Base-by-base conservation (phyloP, 2,797 vertebrate species). In the Pagetopsis macropterus region DNA sequence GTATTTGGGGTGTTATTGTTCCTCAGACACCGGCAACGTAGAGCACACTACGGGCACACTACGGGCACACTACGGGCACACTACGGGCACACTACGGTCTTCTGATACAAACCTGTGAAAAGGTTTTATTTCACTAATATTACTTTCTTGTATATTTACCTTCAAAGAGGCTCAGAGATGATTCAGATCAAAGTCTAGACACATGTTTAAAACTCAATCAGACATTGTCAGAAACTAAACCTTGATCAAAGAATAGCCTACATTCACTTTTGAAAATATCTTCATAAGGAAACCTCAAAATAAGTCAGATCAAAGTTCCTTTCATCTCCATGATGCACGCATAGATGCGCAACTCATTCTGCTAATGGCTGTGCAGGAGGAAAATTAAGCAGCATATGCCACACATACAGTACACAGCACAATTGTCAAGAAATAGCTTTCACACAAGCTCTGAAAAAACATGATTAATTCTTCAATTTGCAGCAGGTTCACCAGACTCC, bases 281-380 rank as follows among this genome's bases (percentile, higher is more conserved):
- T 84, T 86, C 81, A 86, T 46, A 71, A 79, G 78, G 69, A 70
- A 85, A 82, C 76, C 84, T 88, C 79, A 82, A 80, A 90, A 89
- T 89, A 87, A 87, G 85, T 79, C 69, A 83, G 79, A 90, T 91
- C 88, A 91, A 90, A 92, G 88, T 63, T 52, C 10, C 76, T 85
- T 90, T 88, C 66, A 90, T 90, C 88, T 85, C 60, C 51, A 9
- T 45, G 49, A 75, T 61, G 70, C 59, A 65, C n/a, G 50, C 33
- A 70, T 48, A 69, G 81, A 83, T 49, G 70, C 70, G 76, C 51
- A 75, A 60, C 69, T 72, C 61, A 51, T 69, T 84, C 70, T 78
- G 71, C 73, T 79, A 78, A 82, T 72, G 75, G 73, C 76, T 37
- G 43, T 2, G 67, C 76, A 71, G 65, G 50, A 76, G 57, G 70